Base-by-base conservation (phyloP, 2,113 vertebrate genomes). In the Furnarius figulus region DNA sequence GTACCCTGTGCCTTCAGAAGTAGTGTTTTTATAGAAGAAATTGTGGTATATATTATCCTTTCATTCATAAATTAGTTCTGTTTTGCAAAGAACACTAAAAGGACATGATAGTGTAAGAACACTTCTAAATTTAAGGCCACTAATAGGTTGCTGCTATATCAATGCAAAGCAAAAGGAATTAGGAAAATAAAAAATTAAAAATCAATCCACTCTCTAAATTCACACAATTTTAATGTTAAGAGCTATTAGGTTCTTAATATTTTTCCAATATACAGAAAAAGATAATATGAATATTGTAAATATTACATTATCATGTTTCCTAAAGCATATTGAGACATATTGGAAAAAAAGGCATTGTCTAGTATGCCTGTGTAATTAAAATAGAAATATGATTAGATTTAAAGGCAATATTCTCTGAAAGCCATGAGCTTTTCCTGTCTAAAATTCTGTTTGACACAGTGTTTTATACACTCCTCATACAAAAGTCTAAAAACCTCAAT, bases 401-500 rank as follows among this genome's bases (percentile, higher is more conserved):
- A 44, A 82, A 76, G 40, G 46, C 53, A 94, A 70, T 76, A 39
- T 5, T 53, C 13, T 59, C 24, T 88, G 53, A 84, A 68, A 92
- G 28, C 39, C 56, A 73, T 50, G 20, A 86, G 63, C 18, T 88
- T 96, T 93, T 91, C 25, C 79, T 89, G 37, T n/a, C 75, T 89
- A 59, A 87, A 94, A 89, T 71, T 85, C 31, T 90, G 30, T 83
- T 76, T 89, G 63, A 90, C 63, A 77, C 55, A 67, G 20, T 77
- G 79, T 92, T 93, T 95, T 92, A 72, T 90, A 80, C 28, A 4
- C 17, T 70, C 21, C 28, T 71, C 12, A 42, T 67, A 67, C 33
- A 39, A 61, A 39, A 59, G 42, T 59, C 81, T 93, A 55, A 87
- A 95, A 92, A 90, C 92, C 92, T 87, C 95, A 94, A 87, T 97